Conservation (phyloP, 2,888 invertebrate genomes). For the Dryobota labecula region DNA sequence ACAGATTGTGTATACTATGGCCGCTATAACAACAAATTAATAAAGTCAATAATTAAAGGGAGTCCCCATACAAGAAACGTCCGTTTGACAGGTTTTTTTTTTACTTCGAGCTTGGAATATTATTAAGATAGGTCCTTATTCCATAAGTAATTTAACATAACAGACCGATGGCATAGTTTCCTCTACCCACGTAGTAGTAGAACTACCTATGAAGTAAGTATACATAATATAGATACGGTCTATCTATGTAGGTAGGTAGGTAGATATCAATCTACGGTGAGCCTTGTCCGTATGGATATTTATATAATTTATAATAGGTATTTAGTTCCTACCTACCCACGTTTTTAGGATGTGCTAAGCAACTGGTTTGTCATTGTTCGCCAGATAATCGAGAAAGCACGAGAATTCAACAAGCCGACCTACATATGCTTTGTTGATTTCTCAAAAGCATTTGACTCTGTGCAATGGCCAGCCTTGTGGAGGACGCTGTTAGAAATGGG, state of each 20-base stretch:
- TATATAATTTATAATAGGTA: conserved; percentile 2
- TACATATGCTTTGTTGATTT: too few relatives aligned
- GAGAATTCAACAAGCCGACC: too few relatives aligned
- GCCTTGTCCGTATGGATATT: background rate
- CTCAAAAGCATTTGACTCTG: too few relatives aligned
- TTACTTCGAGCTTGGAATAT: background rate
- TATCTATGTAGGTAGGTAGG: background rate
- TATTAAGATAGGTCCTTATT: background rate
- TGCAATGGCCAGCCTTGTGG: too few relatives aligned
- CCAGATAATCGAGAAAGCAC: too few relatives aligned
- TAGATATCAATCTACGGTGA: conserved; percentile 11
- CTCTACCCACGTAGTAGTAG: conserved; percentile 25
- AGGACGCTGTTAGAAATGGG: too few relatives aligned
- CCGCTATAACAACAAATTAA: too few relatives aligned
- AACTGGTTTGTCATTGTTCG: too few relatives aligned
- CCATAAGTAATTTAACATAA: background rate
- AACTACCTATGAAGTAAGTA: background rate
- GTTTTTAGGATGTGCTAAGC: background rate
- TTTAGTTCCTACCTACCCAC: background rate
- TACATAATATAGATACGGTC: background rate
- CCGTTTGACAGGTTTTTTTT: too few relatives aligned
- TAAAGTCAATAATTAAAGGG: too few relatives aligned
- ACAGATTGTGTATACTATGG: too few relatives aligned
- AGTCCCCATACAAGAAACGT: too few relatives aligned
- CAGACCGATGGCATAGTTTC: conserved; percentile 25